Evolutionary conservation across 92 coral and sea anemone genomes (phyloP).

Genomic region (Hydrozoanthus gracilis): DNA sequence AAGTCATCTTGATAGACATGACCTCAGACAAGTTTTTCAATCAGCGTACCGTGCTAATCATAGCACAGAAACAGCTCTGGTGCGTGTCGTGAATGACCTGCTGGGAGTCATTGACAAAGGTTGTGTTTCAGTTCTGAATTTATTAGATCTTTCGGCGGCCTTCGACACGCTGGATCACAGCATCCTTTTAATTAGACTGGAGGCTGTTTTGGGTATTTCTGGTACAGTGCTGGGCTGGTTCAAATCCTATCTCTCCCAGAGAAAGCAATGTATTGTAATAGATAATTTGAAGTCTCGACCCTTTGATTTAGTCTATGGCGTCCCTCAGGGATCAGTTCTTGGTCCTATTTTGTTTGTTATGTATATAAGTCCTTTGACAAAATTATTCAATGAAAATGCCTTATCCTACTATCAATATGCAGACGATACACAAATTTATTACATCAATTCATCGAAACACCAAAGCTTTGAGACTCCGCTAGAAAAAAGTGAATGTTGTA

Average conservation of each 20-base stretch:
- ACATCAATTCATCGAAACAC: background rate
- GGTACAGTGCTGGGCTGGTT: background rate
- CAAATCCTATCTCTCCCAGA: background rate
- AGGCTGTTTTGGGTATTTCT: background rate
- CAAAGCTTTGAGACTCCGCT: background rate
- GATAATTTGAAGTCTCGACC: background rate
- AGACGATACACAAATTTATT: background rate
- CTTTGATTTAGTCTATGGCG: background rate
- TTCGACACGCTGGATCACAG: too few relatives aligned
- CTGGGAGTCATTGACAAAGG: background rate
- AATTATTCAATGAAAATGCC: background rate
- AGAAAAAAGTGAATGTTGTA: background rate
- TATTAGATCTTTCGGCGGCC: background rate
- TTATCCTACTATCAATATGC: background rate
- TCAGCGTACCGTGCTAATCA: background rate
- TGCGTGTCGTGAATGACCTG: background rate
- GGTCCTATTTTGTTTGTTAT: constrained; percentile 10
- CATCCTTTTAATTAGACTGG: background rate
- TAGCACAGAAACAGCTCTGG: background rate
- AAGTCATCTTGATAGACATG: background rate
- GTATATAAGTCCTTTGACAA: background rate
- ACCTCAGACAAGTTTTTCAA: background rate
- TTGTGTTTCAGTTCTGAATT: background rate
- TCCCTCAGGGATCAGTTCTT: constrained; percentile 38
- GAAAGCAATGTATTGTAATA: constrained; percentile 8